Evolutionary conservation across 2,888 invertebrate species (phyloP).

Genomic region (Tetragnatha montana): DNA sequence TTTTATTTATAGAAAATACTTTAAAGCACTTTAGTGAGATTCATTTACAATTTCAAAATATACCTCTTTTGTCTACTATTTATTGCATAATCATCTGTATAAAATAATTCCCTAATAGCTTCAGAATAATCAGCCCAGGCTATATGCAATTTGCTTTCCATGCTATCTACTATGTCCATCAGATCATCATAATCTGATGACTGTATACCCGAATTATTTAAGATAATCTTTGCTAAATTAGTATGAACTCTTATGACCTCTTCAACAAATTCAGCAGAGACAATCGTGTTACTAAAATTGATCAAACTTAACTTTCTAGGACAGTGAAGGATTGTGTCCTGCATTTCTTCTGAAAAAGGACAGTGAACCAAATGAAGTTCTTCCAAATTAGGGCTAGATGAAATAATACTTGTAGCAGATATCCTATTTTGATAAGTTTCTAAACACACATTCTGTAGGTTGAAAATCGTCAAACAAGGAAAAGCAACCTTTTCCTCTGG

Average conservation of each 20-base stretch:
- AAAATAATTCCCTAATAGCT: conserved; percentile 53
- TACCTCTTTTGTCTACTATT: conserved; percentile 35
- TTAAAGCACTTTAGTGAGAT: conserved; percentile 1
- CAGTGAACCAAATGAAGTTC: conserved; percentile 47
- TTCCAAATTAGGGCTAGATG: conserved; percentile 54
- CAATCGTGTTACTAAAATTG: conserved; percentile 56
- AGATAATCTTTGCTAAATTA: conserved; percentile 15
- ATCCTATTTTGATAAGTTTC: conserved; percentile 23
- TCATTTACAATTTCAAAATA: conserved; percentile 56
- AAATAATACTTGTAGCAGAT: conserved; percentile 30
- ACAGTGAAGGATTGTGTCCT: conserved; percentile 32
- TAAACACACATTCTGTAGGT: conserved; percentile 31
- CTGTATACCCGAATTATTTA: conserved; percentile 59
- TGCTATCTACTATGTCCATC: conserved; percentile 59
- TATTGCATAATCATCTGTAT: conserved; percentile 26
- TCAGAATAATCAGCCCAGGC: conserved; percentile 61
- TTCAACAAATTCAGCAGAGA: conserved; percentile 41
- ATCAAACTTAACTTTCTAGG: conserved; percentile 42
- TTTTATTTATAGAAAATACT: conserved; percentile 17
- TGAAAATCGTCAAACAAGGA: conserved; percentile 35
- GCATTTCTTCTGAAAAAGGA: conserved; percentile 38
- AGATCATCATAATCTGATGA: conserved; percentile 58
- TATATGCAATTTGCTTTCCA: conserved; percentile 48
- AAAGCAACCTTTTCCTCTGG: conserved; percentile 6
- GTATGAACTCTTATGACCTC: conserved; percentile 38